Percentiles rank a stretch among this genome's conserved stretches.
phyloP scores from a whole-genome alignment of 2,888 invertebrate species.

The Stenichneumon culpator region DNA sequence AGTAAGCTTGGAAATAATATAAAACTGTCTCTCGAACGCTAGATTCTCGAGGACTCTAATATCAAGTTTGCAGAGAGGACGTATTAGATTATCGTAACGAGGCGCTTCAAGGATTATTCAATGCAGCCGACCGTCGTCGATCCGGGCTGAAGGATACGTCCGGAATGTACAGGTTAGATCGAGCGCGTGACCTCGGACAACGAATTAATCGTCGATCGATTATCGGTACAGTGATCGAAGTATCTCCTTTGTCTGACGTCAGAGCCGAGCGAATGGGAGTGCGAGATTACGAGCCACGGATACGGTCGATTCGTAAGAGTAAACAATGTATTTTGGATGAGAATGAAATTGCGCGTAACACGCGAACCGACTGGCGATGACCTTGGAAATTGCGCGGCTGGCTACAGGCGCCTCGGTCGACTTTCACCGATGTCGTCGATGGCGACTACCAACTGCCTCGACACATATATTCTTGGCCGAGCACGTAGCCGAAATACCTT shows the following conservation, averaged over 20 bases:
- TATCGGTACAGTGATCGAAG: neutral
- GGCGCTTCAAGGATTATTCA: constrained; percentile 41
- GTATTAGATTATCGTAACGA: constrained; percentile 35
- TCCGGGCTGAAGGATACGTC: neutral
- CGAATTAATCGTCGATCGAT: neutral
- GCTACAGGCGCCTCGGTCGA: constrained; percentile 27
- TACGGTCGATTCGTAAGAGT: neutral
- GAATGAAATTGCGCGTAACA: constrained; percentile 38
- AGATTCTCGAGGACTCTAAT: constrained; percentile 28
- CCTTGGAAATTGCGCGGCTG: constrained; percentile 49
- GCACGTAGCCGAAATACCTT: constrained; percentile 42
- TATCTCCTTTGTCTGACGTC: neutral
- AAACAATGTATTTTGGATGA: constrained; percentile 2
- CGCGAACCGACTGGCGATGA: constrained; percentile 12
- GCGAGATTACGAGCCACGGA: neutral
- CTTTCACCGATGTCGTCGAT: constrained; percentile 47
- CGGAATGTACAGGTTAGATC: neutral
- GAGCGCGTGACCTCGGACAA: neutral
- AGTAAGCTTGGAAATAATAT: neutral
- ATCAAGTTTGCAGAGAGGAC: constrained; percentile 49
- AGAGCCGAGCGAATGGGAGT: neutral
- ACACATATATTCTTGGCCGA: constrained; percentile 43
- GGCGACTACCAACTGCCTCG: constrained; percentile 8
- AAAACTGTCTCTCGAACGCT: constrained; percentile 23
- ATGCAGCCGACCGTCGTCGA: neutral